Conservation (phyloP, 2,113 vertebrate species). For the Mirza zaza region DNA sequence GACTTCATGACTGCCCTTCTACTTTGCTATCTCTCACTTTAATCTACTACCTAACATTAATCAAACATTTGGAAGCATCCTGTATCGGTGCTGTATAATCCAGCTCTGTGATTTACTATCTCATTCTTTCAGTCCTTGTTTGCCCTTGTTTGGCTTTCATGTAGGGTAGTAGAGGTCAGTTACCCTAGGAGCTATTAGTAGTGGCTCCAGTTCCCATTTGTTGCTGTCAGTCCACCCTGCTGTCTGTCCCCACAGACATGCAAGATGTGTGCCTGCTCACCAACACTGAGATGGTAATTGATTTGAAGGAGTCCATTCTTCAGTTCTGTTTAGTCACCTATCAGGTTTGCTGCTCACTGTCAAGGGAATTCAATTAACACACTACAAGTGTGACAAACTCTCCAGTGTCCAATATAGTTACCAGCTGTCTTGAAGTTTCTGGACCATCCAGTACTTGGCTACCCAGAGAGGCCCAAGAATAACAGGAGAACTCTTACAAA, state of each 20-base stretch:
- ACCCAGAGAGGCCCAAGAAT: background rate
- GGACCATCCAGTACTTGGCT: constrained; percentile 9
- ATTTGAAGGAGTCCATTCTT: constrained; percentile 90
- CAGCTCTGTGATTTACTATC: constrained; percentile 88
- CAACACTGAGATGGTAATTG: constrained; percentile 87
- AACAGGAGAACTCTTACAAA: background rate
- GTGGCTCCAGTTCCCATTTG: constrained; percentile 87
- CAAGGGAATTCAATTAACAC: constrained; percentile 97
- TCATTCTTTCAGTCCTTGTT: constrained; percentile 85
- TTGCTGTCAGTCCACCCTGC: constrained; percentile 89
- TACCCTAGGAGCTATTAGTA: constrained; percentile 72
- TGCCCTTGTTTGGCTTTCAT: constrained; percentile 88
- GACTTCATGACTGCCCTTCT: background rate
- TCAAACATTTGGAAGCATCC: constrained; percentile 76
- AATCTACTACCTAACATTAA: constrained; percentile 76
- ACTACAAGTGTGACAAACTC: constrained; percentile 91
- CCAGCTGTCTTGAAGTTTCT: constrained; percentile 86
- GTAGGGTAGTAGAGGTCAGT: constrained; percentile 86
- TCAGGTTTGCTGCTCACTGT: constrained; percentile 89
- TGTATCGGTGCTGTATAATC: constrained; percentile 51
- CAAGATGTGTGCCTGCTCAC: constrained; percentile 86
- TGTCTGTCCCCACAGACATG: constrained; percentile 68
- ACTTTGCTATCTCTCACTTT: background rate
- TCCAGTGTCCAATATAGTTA: constrained; percentile 86
- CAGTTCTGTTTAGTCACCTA: constrained; percentile 84